phyloP scores from a whole-genome alignment of 2,888 invertebrate species.

The Sclerodermus sp. region DNA sequence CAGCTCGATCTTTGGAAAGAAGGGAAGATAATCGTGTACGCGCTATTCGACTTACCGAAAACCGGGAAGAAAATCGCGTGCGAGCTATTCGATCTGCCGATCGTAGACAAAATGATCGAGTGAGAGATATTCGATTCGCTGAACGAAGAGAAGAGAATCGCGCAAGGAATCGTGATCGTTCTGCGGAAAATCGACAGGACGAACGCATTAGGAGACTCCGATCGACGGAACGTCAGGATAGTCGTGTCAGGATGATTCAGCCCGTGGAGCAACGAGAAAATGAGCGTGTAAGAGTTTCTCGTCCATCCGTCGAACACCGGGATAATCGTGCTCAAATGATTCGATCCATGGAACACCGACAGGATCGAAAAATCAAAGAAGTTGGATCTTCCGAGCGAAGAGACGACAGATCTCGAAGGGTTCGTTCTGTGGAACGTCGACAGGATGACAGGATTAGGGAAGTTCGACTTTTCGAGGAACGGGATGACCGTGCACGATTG shows the following conservation, averaged over 20 bases:
- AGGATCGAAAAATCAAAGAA: neutral
- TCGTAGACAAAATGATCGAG: neutral
- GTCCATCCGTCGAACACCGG: neutral
- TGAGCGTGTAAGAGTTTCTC: neutral
- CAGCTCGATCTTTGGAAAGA: neutral
- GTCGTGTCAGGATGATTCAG: neutral
- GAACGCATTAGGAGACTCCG: neutral
- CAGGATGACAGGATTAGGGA: slow-evolving; percentile 2
- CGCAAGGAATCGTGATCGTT: too few species aligned
- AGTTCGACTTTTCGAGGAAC: neutral
- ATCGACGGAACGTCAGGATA: neutral
- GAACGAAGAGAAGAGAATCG: too few species aligned
- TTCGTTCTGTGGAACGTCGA: neutral
- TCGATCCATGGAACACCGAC: neutral
- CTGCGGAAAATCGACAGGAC: neutral
- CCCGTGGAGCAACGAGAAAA: slow-evolving; percentile 5
- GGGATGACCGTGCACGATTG: neutral
- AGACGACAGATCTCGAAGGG: neutral
- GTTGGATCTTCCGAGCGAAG: slow-evolving; percentile 6
- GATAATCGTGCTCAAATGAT: neutral
- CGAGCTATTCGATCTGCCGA: slow-evolving; percentile 2
- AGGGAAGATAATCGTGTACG: slow-evolving; percentile 2
- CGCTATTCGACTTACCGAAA: neutral
- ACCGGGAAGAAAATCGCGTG: neutral
- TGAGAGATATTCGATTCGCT: too few species aligned